Evolutionary conservation across 1,140 invertebrate species (phyloP).

Genomic region (Polypedilum vanderplanki): DNA sequence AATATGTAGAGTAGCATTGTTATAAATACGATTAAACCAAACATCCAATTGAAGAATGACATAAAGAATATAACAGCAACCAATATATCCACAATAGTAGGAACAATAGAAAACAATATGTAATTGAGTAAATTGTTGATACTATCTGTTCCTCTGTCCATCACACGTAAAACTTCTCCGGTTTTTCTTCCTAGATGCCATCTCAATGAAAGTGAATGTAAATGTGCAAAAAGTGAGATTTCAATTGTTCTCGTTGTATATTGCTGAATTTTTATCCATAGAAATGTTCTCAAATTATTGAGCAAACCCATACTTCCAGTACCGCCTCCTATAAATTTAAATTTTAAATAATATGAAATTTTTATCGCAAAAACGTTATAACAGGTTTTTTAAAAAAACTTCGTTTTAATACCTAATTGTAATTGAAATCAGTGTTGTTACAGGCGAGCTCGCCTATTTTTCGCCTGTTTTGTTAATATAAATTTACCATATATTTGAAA

Average conservation of each 20-base stretch:
- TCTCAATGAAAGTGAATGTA: conserved; percentile 74
- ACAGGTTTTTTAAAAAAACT: too few species aligned
- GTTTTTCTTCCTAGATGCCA: conserved; percentile 94
- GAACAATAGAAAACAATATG: conserved; percentile 79
- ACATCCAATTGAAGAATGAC: conserved; percentile 82
- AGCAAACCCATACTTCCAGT: conserved; percentile 86
- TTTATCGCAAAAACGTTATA: too few species aligned
- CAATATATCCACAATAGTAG: conserved; percentile 86
- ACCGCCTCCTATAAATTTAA: conserved; percentile 53
- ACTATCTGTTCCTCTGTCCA: conserved; percentile 92
- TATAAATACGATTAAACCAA: conserved; percentile 85
- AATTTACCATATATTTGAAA: too few species aligned
- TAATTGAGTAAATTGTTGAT: conserved; percentile 89
- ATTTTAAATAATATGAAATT: too few species aligned
- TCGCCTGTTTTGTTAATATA: too few species aligned
- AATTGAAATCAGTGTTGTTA: too few species aligned
- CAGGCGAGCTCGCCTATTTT: too few species aligned
- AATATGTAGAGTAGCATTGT: conserved; percentile 88
- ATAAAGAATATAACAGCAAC: conserved; percentile 90
- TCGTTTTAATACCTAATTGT: too few species aligned
- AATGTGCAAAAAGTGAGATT: conserved; percentile 69
- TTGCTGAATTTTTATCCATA: conserved; percentile 94
- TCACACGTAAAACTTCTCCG: conserved; percentile 87
- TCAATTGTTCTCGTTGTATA: conserved; percentile 89
- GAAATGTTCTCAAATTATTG: conserved; percentile 81